Conservation (phyloP, 2,113 vertebrate species). For the Gambusia holbrooki region DNA sequence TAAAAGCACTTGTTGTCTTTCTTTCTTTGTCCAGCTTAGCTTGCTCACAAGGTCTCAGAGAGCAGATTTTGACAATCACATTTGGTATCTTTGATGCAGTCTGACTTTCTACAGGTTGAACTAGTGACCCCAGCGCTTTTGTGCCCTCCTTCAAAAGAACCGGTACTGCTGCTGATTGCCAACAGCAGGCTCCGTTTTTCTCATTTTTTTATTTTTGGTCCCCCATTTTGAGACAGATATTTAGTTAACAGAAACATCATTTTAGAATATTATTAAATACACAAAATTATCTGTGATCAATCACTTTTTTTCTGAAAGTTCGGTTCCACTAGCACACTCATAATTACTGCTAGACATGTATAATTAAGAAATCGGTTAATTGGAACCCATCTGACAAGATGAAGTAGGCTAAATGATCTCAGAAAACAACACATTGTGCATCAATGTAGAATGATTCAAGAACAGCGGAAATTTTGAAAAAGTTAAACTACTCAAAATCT, state of each 20-base stretch:
- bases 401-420: no score
- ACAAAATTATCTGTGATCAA: no score
- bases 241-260: background rate
- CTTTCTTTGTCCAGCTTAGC: constrained; percentile 27
- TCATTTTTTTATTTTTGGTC: constrained; percentile 27
- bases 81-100: constrained; percentile 57
- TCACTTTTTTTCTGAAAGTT: no score
- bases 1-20: constrained; percentile 38
- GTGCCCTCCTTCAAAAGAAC: constrained; percentile 66
- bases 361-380: no score
- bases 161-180: constrained; percentile 44
- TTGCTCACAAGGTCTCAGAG: constrained; percentile 54
- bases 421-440: no score
- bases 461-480: no score
- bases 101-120: constrained; percentile 70
- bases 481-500: no score
- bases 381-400: no score
- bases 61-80: constrained; percentile 54
- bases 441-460: no score
- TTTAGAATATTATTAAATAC: no score
- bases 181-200: constrained; percentile 50
- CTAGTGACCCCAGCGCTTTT: constrained; percentile 76
- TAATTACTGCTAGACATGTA: no score
- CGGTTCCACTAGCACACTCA: no score
- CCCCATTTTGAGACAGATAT: constrained; percentile 16